These are phyloP conservation scores for Apoda limacodes DNA, from an alignment of 2,888 invertebrate genomes.

Conservation along the genomic window DNA sequence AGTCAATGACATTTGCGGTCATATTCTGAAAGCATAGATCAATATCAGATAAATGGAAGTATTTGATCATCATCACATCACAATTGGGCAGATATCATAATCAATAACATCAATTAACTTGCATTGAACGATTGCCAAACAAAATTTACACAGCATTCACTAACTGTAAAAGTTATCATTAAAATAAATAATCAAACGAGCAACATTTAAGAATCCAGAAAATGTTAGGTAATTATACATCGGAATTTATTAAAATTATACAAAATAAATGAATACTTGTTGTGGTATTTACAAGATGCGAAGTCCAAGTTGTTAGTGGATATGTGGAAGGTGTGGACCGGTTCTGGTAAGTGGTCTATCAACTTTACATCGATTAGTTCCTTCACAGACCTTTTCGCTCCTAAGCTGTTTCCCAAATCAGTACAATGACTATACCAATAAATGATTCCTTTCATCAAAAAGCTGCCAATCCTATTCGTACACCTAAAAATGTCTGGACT, in stretches of 20 bases:
- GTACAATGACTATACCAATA: no score
- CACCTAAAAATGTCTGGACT: no score
- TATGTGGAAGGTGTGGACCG: constrained; percentile 45
- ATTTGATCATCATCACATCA: no score
- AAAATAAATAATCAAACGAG: constrained; percentile 60
- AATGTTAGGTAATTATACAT: constrained; percentile 60
- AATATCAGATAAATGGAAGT: no score
- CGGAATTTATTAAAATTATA: constrained; percentile 54
- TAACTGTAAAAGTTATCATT: constrained; percentile 57
- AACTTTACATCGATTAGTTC: constrained; percentile 23
- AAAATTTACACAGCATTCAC: constrained; percentile 51
- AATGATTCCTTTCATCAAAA: no score
- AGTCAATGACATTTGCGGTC: no score
- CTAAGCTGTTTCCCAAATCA: no score
- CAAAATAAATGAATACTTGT: constrained; percentile 47
- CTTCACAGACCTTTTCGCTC: constrained; percentile 1
- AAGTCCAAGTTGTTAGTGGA: constrained; percentile 34
- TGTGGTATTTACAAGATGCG: constrained; percentile 38
- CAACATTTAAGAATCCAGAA: constrained; percentile 53
- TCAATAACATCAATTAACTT: no score
- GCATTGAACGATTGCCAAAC: constrained; percentile 36
- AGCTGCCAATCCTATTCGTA: no score
- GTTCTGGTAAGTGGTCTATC: constrained; percentile 43
- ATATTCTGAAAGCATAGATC: no score
- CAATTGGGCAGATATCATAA: no score